Percentiles rank a stretch among this genome's conserved stretches.
Evolutionary conservation across 2,888 invertebrate species (phyloP).

Genomic region (Synergus laeviventris): DNA sequence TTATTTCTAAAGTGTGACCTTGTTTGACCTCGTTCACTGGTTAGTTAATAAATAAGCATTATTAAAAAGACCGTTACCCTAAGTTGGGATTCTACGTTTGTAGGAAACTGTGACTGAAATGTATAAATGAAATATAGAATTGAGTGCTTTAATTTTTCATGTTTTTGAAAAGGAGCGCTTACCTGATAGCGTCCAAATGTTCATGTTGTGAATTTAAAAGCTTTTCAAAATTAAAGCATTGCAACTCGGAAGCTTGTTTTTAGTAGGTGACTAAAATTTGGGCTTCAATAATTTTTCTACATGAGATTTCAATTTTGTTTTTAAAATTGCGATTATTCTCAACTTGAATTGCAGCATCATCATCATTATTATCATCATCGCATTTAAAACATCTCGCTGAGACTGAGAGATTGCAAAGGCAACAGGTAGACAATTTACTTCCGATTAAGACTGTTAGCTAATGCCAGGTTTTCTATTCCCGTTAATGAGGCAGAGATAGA

Average conservation of each 20-base stretch:
- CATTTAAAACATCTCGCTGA: conserved; percentile 20
- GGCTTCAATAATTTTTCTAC: not conserved
- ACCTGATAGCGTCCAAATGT: not conserved
- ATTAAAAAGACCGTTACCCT: not conserved
- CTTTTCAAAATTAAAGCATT: conserved; percentile 25
- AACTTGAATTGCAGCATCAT: not conserved
- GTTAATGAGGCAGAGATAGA: conserved; percentile 40
- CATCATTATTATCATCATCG: not conserved
- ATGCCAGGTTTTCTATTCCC: conserved; percentile 45
- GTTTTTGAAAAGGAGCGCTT: not conserved
- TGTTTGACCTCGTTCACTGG: not conserved
- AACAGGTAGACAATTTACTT: conserved; percentile 49
- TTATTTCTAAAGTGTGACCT: not conserved
- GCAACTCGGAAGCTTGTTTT: conserved; percentile 21
- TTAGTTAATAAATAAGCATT: not conserved
- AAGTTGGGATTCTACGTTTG: conserved; percentile 32
- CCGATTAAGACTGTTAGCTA: conserved; percentile 61
- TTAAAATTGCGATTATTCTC: not conserved
- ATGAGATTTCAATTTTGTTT: conserved; percentile 2
- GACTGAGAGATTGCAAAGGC: conserved; percentile 50
- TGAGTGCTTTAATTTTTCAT: conserved; percentile 17
- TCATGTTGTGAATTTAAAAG: conserved; percentile 18
- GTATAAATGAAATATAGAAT: conserved; percentile 14
- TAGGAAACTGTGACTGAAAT: conserved; percentile 35
- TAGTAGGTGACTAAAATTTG: conserved; percentile 7